phyloP scores from a whole-genome alignment of 2,888 invertebrate genomes.

The Oscheius sp. region DNA sequence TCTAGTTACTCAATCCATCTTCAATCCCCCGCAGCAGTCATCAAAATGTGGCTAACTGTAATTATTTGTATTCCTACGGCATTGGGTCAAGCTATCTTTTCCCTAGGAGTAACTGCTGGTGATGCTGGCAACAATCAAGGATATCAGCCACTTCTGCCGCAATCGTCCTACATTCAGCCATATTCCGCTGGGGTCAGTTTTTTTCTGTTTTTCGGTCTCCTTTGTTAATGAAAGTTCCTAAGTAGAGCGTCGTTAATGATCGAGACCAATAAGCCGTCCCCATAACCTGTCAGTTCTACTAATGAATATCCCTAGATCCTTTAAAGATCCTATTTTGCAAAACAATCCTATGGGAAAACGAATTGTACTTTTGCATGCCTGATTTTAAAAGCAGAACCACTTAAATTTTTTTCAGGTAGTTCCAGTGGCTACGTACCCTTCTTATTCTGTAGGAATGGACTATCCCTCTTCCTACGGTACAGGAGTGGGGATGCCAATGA shows the following conservation, averaged over 20 bases:
- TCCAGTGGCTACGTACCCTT: constrained; percentile 20
- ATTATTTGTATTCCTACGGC: constrained; percentile 9
- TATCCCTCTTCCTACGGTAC: constrained; percentile 3
- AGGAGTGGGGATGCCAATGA: constrained; percentile 1
- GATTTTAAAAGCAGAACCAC: neutral
- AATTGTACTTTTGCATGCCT: too few species aligned
- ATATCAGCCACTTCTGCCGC: constrained; percentile 25
- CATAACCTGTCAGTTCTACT: neutral
- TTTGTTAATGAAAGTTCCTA: neutral
- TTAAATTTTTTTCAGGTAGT: constrained; percentile 28
- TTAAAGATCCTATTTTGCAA: too few species aligned
- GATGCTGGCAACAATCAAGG: neutral
- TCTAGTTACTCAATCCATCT: constrained; percentile 24
- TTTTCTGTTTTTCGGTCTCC: neutral
- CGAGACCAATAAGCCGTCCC: neutral
- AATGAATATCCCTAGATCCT: too few species aligned
- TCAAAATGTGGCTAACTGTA: constrained; percentile 14
- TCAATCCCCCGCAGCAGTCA: constrained; percentile 4
- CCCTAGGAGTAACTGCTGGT: constrained; percentile 21
- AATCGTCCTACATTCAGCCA: constrained; percentile 20
- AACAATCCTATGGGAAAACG: too few species aligned
- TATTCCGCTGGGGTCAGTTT: constrained; percentile 20
- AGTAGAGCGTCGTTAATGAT: neutral
- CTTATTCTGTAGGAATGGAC: constrained; percentile 1
- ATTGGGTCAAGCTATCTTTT: constrained; percentile 16